A percentile compares a stretch with the other conserved stretches of the same genome.
phyloP scores from a whole-genome alignment of 2,797 vertebrate species.

The Lepus townsendii region DNA sequence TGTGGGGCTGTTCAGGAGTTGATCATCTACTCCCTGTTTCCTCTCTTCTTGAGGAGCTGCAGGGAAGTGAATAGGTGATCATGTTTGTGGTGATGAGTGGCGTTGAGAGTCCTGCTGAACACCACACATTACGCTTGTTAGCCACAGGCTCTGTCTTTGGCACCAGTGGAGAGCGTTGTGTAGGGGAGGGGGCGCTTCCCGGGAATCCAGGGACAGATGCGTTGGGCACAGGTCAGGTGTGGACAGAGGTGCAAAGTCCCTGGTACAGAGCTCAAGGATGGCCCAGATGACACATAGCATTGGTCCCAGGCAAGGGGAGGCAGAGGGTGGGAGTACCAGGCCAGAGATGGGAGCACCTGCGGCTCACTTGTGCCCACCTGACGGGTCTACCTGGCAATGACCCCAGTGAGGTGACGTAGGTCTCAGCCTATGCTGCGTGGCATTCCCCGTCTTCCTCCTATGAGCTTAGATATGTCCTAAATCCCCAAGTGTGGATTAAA shows the following conservation, averaged over 20 bases:
- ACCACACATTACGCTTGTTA: background rate
- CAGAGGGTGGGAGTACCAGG: background rate
- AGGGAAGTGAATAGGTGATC: background rate
- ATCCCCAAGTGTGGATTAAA: background rate
- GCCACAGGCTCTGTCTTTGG: background rate
- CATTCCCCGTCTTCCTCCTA: background rate
- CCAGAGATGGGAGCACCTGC: too few relatives aligned
- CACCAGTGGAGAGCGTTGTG: background rate
- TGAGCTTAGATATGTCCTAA: background rate
- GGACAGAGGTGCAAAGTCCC: background rate
- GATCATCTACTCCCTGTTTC: background rate
- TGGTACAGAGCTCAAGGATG: background rate
- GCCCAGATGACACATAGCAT: fast-evolving
- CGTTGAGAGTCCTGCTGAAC: background rate
- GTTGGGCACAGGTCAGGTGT: background rate
- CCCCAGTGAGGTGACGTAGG: too few relatives aligned
- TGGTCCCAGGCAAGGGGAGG: background rate
- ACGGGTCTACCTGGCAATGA: background rate
- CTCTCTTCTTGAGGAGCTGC: background rate
- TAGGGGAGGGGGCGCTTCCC: background rate
- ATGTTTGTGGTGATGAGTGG: background rate
- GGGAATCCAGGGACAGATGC: background rate
- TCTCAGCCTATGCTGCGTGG: background rate
- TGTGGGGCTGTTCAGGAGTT: background rate
- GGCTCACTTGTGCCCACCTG: background rate